Evolutionary conservation across 2,888 invertebrate genomes (phyloP).

Genomic region (Mongoloraphidia duomilia): DNA sequence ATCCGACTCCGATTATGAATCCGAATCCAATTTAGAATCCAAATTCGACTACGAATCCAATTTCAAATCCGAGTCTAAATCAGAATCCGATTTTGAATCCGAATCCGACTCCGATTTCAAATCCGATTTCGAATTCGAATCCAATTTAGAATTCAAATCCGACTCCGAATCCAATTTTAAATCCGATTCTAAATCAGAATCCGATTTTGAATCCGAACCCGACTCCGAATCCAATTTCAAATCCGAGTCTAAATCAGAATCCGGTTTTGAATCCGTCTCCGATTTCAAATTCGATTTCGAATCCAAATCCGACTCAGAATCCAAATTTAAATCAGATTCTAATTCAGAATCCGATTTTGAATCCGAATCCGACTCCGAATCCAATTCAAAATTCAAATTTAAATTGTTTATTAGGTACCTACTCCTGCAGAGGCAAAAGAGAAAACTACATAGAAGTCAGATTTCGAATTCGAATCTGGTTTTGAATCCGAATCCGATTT

Average conservation of each 20-base stretch:
- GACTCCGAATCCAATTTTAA: constrained; percentile 17
- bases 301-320: constrained; percentile 18
- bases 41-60: constrained; percentile 5
- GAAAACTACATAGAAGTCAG: constrained; percentile 18
- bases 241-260: constrained; percentile 12
- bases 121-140: constrained; percentile 8
- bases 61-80: constrained; percentile 13
- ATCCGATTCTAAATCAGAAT: constrained; percentile 18
- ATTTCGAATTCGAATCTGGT: constrained; percentile 1
- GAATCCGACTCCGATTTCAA: constrained; percentile 14
- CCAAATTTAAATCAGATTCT: constrained; percentile 18
- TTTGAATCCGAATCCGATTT: neutral
- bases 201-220: constrained; percentile 20
- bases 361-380: constrained; percentile 14
- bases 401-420: too few relatives aligned
- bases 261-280: constrained; percentile 20
- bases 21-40: neutral
- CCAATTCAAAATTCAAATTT: constrained; percentile 14
- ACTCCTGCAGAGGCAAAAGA: constrained; percentile 18
- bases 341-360: constrained; percentile 18
- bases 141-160: constrained; percentile 14
- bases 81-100: constrained; percentile 17
- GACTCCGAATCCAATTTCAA: constrained; percentile 21
- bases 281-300: constrained; percentile 19
- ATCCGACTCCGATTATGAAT: neutral